Conservation (phyloP, 2,797 vertebrate genomes). For the Sphenopsis melanotis region DNA sequence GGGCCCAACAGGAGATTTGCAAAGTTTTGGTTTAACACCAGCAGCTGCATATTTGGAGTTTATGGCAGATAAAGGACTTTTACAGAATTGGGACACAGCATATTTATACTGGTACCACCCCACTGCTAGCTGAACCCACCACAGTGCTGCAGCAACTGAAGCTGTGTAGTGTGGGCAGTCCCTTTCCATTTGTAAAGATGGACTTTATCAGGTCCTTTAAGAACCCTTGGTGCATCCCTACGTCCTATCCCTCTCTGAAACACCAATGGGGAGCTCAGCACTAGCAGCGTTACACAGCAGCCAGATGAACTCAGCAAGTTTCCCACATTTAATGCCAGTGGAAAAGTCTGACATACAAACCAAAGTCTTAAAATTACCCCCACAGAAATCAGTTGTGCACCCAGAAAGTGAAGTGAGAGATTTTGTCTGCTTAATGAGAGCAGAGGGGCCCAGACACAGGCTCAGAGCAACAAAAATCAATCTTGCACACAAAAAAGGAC, state of each 20-base stretch:
- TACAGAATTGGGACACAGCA: neutral
- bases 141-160: neutral
- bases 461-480: neutral
- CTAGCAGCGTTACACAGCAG: neutral
- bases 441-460: rapidly evolving
- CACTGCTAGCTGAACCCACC: neutral
- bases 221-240: neutral
- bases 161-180: neutral
- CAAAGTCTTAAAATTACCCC: neutral
- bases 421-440: neutral
- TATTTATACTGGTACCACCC: neutral
- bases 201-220: neutral
- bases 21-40: slow-evolving; percentile 25
- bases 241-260: neutral
- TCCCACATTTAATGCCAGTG: neutral
- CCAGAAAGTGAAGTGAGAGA: neutral
- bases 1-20: neutral
- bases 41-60: neutral
- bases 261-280: neutral
- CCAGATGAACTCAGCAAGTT: neutral
- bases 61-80: neutral
- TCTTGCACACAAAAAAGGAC: neutral
- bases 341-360: neutral
- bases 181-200: rapidly evolving
- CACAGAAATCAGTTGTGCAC: neutral